Percentiles rank a stretch among this genome's conserved stretches.
These are phyloP conservation scores for Neuroscelio doddi DNA, from an alignment of 2,888 invertebrate genomes.

Conservation along the genomic window DNA sequence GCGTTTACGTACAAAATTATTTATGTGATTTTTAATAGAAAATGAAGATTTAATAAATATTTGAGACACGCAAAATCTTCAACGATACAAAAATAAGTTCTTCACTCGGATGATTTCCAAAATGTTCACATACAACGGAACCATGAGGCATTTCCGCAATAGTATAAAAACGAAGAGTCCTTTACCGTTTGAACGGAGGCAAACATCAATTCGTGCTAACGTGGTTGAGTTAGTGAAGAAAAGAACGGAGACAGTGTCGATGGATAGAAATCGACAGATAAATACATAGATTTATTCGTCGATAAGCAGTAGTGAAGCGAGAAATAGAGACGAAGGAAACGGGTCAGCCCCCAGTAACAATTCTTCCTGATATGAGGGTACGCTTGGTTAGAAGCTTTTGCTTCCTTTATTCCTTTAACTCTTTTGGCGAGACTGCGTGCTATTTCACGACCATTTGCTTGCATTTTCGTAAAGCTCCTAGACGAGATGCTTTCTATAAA, in stretches of 20 bases:
- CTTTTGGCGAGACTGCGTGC: neutral
- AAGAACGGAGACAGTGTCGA: slow-evolving; percentile 2
- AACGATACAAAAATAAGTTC: neutral
- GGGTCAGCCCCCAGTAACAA: neutral
- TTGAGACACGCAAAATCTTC: too few species aligned
- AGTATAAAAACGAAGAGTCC: slow-evolving; percentile 54
- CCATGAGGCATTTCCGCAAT: slow-evolving; percentile 52
- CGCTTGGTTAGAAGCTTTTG: slow-evolving; percentile 1
- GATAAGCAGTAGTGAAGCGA: neutral
- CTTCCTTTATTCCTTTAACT: neutral
- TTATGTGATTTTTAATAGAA: too few species aligned
- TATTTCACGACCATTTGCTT: slow-evolving; percentile 9
- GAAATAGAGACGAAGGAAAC: slow-evolving; percentile 4
- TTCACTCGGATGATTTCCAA: neutral
- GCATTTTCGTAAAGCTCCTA: neutral
- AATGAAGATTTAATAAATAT: too few species aligned
- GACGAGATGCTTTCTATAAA: neutral
- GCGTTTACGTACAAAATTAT: too few species aligned
- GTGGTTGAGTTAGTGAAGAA: slow-evolving; percentile 23
- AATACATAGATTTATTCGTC: slow-evolving; percentile 6
- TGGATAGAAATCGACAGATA: slow-evolving; percentile 5
- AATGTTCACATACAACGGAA: slow-evolving; percentile 42
- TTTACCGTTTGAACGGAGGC: slow-evolving; percentile 51
- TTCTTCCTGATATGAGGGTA: neutral
- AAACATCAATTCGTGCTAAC: slow-evolving; percentile 59